Base-by-base conservation (phyloP, 2,888 invertebrate genomes). In the Crossocerus cetratus region DNA sequence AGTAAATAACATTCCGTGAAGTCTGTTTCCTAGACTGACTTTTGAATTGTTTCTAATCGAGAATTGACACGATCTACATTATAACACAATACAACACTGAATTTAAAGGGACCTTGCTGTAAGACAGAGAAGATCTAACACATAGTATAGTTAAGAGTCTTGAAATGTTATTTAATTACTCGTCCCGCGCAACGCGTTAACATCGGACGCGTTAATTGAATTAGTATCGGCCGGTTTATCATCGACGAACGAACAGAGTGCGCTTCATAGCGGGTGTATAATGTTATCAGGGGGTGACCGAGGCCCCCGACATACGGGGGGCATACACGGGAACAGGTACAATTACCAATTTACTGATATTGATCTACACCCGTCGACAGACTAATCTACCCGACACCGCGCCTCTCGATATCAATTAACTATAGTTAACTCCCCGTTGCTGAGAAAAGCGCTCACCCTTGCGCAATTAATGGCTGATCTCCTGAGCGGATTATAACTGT, bases 331-430 rank as follows among this genome's bases (percentile, higher is more conserved):
- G 11, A 11, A 32, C 32, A 32, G 32, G 32, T 32, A 65, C 67
- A 75, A 67, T 63, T 60, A 58, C 56, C 57, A 76, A 68, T 22
- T 57, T 42, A 57, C 59, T 56, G 14, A 16, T 65, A 74, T 80
- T 72, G 80, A 76, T 74, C 69, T 44, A 45, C 32, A 42, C 20
- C 44, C 45, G 13, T 18, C 43, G 54, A 32, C 61, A 66, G 49
- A 53, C 74, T 78, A 74, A 76, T 80, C 81, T 59, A 70, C 70
- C 74, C 67, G n/a, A 32, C 77, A 63, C 71, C 60, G 62, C 65
- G 76, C 74, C 74, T 69, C 76, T 78, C 72, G 69, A 78, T 78
- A 80, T 81, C 81, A 81, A 80, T 80, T 80, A 80, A 72, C 74
- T 76, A n/a, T n/a, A 70, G 69, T 78, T 81, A 80, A 72, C 69